Evolutionary conservation across 64 coral and sea anemone genomes (phyloP).

Genomic region (Porites australiensis): DNA sequence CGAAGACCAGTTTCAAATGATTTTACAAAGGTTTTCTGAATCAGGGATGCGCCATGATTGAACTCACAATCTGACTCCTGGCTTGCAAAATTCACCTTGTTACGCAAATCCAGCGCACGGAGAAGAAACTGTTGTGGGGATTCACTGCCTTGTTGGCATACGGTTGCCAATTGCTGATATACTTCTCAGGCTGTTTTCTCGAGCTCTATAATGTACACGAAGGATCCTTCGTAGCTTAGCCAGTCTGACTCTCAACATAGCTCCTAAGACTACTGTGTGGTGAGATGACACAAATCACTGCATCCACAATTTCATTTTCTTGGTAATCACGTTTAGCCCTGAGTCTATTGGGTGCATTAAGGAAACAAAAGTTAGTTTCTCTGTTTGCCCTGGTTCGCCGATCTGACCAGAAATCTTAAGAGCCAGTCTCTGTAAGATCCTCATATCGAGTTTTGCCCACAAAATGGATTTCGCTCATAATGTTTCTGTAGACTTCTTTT

Average conservation of each 20-base stretch:
- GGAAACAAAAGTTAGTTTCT: constrained; percentile 57
- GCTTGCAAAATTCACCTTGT: constrained; percentile 58
- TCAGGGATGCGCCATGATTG: constrained; percentile 42
- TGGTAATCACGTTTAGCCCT: constrained; percentile 33
- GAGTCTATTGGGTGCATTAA: constrained; percentile 40
- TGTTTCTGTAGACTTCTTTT: too few species aligned
- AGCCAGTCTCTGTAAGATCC: too few species aligned
- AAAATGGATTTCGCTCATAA: too few species aligned
- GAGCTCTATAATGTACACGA: constrained; percentile 15
- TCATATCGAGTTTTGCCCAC: too few species aligned
- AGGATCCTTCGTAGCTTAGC: constrained; percentile 36
- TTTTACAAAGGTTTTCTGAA: constrained; percentile 66
- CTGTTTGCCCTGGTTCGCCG: constrained; percentile 14
- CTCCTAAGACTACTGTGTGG: constrained; percentile 43
- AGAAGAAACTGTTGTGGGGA: constrained; percentile 54
- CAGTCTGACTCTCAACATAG: constrained; percentile 35
- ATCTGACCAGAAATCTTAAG: constrained; percentile 62
- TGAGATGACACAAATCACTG: constrained; percentile 47
- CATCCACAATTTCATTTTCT: constrained; percentile 53
- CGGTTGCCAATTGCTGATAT: constrained; percentile 53
- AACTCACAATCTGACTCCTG: constrained; percentile 41
- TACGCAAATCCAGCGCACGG: constrained; percentile 30
- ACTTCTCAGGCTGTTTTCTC: constrained; percentile 54
- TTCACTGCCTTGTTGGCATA: constrained; percentile 44
- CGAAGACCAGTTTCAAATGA: constrained; percentile 17